phyloP scores from a whole-genome alignment of 2,797 vertebrate species.

The Cynodonichthys magdalenae region DNA sequence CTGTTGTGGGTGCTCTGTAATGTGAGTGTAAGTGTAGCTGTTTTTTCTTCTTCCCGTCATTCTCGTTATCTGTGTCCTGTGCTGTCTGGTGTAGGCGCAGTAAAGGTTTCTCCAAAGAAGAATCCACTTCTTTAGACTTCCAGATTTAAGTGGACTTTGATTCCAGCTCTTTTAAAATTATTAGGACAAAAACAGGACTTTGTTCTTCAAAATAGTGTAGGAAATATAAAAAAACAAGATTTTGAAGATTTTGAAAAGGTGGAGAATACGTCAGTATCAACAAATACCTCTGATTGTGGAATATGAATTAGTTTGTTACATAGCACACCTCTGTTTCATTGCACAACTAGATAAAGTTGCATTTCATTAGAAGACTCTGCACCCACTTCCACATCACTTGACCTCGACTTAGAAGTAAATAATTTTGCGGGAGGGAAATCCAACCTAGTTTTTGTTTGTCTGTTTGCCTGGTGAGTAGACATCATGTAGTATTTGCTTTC shows the following conservation, averaged over 20 bases:
- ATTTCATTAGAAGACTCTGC: conserved; percentile 39
- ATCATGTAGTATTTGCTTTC: conserved; percentile 60
- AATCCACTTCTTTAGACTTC: conserved; percentile 14
- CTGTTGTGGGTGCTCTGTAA: conserved; percentile 93
- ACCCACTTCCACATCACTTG: conserved; percentile 23
- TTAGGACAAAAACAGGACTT: neutral
- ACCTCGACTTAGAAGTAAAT: conserved; percentile 1
- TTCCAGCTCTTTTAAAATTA: conserved; percentile 2
- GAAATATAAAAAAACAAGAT: neutral
- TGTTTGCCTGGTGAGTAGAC: conserved; percentile 69
- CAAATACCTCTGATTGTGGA: neutral
- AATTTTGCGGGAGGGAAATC: conserved; percentile 12
- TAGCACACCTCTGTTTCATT: conserved; percentile 75
- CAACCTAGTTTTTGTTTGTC: conserved; percentile 58
- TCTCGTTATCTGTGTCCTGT: conserved; percentile 92
- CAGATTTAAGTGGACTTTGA: neutral
- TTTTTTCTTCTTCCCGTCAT: conserved; percentile 88
- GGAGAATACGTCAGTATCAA: conserved; percentile 9
- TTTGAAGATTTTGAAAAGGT: neutral
- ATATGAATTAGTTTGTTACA: conserved; percentile 56
- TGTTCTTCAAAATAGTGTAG: neutral
- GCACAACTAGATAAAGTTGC: conserved; percentile 61
- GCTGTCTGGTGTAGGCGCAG: conserved; percentile 63
- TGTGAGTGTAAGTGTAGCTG: conserved; percentile 90
- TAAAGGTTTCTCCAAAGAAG: conserved; percentile 5